Percentiles rank a stretch among this genome's conserved stretches.
Conservation (phyloP, 2,113 vertebrate genomes). For the Setophaga petechia region DNA sequence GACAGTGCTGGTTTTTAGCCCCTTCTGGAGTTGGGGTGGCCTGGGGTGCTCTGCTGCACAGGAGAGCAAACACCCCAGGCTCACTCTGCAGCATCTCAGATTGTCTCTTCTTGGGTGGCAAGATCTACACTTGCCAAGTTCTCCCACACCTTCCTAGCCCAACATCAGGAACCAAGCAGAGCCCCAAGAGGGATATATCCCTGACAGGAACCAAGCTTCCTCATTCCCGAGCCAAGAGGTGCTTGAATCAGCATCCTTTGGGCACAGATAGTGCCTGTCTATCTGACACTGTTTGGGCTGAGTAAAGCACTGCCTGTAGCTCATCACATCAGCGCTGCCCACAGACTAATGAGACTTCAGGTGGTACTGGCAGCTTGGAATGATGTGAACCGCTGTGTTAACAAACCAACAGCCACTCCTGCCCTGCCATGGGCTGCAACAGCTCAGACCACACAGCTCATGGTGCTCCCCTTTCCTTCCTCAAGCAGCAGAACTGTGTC, state of each 20-base stretch:
- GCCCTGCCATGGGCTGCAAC: too few species aligned
- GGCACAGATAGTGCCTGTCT: neutral
- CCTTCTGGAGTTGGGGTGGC: neutral
- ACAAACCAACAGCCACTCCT: neutral
- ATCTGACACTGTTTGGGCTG: neutral
- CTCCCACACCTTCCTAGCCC: neutral
- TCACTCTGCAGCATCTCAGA: neutral
- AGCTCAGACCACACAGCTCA: neutral
- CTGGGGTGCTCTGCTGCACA: neutral
- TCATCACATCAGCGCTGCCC: neutral
- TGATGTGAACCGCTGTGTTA: fast-evolving
- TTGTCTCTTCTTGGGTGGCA: neutral
- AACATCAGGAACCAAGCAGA: neutral
- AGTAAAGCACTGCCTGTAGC: neutral
- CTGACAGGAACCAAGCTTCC: neutral
- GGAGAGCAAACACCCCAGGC: neutral
- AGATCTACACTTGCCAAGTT: neutral
- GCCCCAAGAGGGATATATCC: neutral
- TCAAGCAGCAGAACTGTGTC: neutral
- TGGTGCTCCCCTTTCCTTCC: neutral
- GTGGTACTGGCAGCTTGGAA: neutral
- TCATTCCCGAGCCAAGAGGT: neutral
- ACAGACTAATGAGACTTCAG: neutral
- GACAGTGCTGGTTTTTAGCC: neutral
- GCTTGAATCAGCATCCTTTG: neutral